Evolutionary conservation across 2,797 vertebrate species (phyloP).

Genomic region (Poecilia velifera): DNA sequence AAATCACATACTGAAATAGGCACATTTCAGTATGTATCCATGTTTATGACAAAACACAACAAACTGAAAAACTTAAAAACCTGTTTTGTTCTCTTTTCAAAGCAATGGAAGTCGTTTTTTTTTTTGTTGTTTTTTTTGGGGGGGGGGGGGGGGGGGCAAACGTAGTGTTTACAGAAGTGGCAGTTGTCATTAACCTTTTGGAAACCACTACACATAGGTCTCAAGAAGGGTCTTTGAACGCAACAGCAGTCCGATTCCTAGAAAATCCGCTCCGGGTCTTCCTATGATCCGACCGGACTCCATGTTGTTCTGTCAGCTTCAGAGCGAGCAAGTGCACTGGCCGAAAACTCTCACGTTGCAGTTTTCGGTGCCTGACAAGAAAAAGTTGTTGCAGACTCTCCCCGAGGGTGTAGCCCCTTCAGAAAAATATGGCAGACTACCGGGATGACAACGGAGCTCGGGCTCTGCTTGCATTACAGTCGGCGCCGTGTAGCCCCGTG

Average conservation of each 20-base stretch:
- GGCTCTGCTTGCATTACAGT: constrained; percentile 90
- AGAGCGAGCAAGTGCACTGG: constrained; percentile 72
- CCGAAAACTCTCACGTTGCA: constrained; percentile 81
- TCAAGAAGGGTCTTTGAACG: constrained; percentile 25
- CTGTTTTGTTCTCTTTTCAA: not conserved
- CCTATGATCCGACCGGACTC: constrained; percentile 61
- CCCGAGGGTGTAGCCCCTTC: constrained; percentile 56
- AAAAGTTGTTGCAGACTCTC: constrained; percentile 39
- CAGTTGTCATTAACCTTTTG: not conserved
- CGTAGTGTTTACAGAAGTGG: not conserved
- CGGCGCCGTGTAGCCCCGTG: constrained; percentile 90
- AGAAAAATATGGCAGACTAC: constrained; percentile 91
- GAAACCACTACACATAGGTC: not conserved
- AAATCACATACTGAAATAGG: not conserved
- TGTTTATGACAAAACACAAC: not conserved
- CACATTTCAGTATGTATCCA: not conserved
- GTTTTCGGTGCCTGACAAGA: constrained; percentile 65
- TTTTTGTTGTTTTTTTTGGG: too few species aligned
- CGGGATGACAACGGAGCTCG: constrained; percentile 91
- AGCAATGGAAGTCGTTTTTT: not conserved
- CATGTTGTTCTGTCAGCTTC: constrained; percentile 83
- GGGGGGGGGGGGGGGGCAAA: fast-evolving
- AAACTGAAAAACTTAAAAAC: not conserved
- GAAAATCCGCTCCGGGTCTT: constrained; percentile 65
- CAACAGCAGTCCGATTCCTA: constrained; percentile 42